A percentile compares a stretch with the other conserved stretches of the same genome.
Evolutionary conservation across 2,797 vertebrate genomes (phyloP).

Genomic region (Phaenicophaeus curvirostris): DNA sequence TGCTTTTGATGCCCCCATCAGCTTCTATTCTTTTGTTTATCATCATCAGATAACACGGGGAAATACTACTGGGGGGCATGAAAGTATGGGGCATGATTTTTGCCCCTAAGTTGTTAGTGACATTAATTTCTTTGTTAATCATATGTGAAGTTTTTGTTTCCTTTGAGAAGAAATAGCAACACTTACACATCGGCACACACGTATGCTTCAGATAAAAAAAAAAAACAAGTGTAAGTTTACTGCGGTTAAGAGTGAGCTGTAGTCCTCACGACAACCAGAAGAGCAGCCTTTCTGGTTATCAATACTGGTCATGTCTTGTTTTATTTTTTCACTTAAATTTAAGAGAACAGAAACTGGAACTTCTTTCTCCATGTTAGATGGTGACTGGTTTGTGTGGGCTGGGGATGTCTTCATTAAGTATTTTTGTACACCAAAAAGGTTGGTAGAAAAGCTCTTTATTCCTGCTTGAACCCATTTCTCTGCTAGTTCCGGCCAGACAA

Average conservation of each 20-base stretch:
- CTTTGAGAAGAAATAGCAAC: background rate
- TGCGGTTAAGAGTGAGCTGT: background rate
- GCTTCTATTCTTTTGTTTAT: background rate
- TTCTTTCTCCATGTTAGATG: fast-evolving
- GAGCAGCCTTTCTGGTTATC: background rate
- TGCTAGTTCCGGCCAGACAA: background rate
- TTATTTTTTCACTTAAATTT: background rate
- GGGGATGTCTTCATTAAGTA: background rate
- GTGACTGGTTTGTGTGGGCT: fast-evolving
- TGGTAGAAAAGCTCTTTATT: background rate
- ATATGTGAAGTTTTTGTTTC: background rate
- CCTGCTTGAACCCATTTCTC: background rate
- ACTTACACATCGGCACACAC: background rate
- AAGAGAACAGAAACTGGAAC: background rate
- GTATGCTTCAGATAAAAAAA: background rate
- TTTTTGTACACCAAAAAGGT: background rate
- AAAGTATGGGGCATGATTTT: background rate
- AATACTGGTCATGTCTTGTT: background rate
- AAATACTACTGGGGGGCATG: background rate
- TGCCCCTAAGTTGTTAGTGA: background rate
- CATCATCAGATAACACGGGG: background rate
- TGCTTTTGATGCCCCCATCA: background rate
- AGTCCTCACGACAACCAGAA: background rate
- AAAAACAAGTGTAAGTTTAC: background rate
- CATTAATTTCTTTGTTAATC: background rate